Evolutionary conservation across 2,113 vertebrate genomes (phyloP).

Genomic region (Ceratotherium simum): DNA sequence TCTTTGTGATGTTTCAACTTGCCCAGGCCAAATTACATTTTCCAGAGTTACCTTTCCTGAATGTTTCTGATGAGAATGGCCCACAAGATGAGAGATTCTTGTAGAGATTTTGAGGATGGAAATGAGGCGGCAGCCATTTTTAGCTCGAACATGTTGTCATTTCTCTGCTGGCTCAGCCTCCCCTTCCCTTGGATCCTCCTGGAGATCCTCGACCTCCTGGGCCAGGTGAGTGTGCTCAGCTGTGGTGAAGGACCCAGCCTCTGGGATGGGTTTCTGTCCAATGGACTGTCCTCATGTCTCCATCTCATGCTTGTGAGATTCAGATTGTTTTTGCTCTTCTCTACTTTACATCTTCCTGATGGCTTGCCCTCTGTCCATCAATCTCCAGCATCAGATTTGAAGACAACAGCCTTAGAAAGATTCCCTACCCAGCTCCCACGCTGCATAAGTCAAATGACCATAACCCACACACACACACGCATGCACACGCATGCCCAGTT

Average conservation of each 20-base stretch:
- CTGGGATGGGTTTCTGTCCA: background rate
- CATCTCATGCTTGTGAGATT: background rate
- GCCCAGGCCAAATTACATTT: background rate
- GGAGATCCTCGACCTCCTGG: background rate
- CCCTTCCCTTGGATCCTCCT: background rate
- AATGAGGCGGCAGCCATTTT: background rate
- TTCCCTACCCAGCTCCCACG: background rate
- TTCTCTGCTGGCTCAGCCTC: background rate
- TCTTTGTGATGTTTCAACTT: background rate
- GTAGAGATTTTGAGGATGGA: background rate
- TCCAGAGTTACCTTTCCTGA: background rate
- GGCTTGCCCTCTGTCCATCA: too few species aligned
- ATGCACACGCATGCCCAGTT: background rate
- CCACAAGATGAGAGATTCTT: background rate
- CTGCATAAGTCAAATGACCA: background rate
- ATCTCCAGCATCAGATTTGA: background rate
- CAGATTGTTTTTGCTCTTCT: background rate
- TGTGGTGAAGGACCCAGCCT: too few species aligned
- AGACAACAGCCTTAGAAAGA: background rate
- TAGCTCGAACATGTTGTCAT: background rate
- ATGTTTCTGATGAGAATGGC: background rate
- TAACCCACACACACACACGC: too few species aligned
- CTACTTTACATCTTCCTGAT: background rate
- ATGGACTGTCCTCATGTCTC: background rate
- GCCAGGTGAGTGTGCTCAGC: background rate